Conservation (phyloP, 2,797 vertebrate species). For the Onychomys arenicola region DNA sequence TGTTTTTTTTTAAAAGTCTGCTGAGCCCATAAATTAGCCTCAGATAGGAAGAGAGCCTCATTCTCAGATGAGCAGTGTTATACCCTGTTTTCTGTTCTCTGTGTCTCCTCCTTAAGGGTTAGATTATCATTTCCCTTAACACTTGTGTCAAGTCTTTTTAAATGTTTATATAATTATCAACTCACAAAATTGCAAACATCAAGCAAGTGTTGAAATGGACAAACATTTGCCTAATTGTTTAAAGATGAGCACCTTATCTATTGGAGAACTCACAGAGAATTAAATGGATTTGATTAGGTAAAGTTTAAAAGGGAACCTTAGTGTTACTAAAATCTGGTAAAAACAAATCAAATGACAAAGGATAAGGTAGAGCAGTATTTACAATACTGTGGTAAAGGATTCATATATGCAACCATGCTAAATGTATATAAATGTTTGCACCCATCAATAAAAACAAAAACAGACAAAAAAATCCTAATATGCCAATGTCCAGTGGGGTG, state of each 20-base stretch:
- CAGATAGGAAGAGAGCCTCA: not conserved
- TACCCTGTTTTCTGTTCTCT: not conserved
- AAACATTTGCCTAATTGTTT: constrained; percentile 31
- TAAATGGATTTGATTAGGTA: not conserved
- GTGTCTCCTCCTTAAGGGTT: not conserved
- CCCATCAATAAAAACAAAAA: not conserved
- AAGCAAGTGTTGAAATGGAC: constrained; percentile 11
- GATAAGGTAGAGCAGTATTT: not conserved
- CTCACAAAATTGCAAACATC: constrained; percentile 5
- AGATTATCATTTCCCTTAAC: not conserved
- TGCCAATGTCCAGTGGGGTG: not conserved
- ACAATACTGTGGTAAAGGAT: not conserved
- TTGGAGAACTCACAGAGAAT: not conserved
- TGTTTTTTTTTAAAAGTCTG: not conserved
- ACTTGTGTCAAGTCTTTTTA: not conserved
- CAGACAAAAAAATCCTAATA: not conserved
- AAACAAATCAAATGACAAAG: not conserved
- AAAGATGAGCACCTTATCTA: not conserved
- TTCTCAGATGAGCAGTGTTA: not conserved
- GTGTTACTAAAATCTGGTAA: not conserved
- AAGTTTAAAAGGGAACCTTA: not conserved
- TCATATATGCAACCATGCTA: not conserved
- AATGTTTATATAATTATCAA: constrained; percentile 45
- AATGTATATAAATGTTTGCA: not conserved
- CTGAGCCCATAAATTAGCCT: not conserved